Evolutionary conservation across 2,797 vertebrate genomes (phyloP).

Genomic region (Nannoperca obscura): DNA sequence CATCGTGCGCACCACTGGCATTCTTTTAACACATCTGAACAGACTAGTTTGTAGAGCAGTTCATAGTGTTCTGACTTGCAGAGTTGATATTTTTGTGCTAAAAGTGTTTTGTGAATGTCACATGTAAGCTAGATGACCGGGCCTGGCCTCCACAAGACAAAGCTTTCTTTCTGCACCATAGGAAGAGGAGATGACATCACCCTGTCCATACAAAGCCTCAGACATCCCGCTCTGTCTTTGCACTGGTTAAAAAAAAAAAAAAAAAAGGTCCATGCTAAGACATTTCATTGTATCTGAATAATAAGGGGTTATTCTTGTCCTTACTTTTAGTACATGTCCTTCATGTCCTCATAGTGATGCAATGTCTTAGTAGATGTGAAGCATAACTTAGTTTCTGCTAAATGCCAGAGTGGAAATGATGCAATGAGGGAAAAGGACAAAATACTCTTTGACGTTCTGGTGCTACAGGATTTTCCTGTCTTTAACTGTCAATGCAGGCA

Average conservation of each 20-base stretch:
- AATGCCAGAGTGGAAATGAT: constrained; percentile 39
- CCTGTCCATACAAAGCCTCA: constrained; percentile 76
- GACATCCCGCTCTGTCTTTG: constrained; percentile 73
- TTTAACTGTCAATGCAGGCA: constrained; percentile 3
- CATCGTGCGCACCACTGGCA: not conserved
- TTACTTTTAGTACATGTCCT: constrained; percentile 35
- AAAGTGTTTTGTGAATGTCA: constrained; percentile 74
- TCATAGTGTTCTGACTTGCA: constrained; percentile 31
- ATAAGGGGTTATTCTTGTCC: constrained; percentile 49
- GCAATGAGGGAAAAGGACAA: not conserved
- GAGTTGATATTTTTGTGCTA: constrained; percentile 60
- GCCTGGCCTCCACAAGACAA: constrained; percentile 77
- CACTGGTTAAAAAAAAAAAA: constrained; percentile 42
- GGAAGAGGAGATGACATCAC: constrained; percentile 87
- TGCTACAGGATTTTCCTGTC: not conserved
- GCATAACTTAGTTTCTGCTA: constrained; percentile 7
- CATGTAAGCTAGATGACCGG: constrained; percentile 73
- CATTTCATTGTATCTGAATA: constrained; percentile 64
- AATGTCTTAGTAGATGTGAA: constrained; percentile 24
- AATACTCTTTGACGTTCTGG: not conserved
- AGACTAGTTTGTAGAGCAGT: constrained; percentile 29
- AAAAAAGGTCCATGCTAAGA: constrained; percentile 42
- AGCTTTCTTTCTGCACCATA: constrained; percentile 83
- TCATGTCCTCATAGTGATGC: constrained; percentile 28
- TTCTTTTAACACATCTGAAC: constrained; percentile 30